phyloP scores from a whole-genome alignment of 2,888 invertebrate genomes.

The Pandemis corylana region DNA sequence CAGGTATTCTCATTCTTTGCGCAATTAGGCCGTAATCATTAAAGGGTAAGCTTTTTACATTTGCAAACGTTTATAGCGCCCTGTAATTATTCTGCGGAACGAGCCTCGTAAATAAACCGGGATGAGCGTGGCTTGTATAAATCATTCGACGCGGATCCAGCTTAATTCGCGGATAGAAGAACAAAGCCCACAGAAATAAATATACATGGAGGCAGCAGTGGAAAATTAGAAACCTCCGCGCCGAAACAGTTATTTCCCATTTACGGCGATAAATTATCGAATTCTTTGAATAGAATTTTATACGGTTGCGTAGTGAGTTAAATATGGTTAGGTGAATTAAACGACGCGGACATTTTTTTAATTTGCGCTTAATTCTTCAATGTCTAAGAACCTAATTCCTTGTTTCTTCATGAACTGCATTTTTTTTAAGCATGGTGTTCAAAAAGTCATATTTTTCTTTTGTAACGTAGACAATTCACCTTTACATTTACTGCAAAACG shows the following conservation, averaged over 20 bases:
- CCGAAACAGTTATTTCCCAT: constrained; percentile 59
- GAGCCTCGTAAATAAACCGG: constrained; percentile 80
- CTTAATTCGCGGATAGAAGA: constrained; percentile 82
- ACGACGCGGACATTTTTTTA: not conserved
- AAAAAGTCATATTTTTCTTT: no score
- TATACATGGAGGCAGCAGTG: constrained; percentile 63
- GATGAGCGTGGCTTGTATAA: constrained; percentile 82
- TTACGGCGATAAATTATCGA: constrained; percentile 66
- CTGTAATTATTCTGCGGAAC: constrained; percentile 80
- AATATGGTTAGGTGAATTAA: constrained; percentile 32
- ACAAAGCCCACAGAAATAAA: constrained; percentile 81
- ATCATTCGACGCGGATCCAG: constrained; percentile 78
- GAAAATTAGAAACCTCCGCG: constrained; percentile 52
- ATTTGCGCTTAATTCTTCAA: not conserved
- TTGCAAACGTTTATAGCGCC: constrained; percentile 74
- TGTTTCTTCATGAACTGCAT: no score
- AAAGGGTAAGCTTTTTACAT: constrained; percentile 78
- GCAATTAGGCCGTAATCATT: constrained; percentile 70
- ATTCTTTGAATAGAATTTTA: constrained; percentile 56
- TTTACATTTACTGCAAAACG: no score
- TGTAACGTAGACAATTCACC: no score
- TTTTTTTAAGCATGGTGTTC: no score
- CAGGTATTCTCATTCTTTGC: constrained; percentile 56
- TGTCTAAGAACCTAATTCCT: no score
- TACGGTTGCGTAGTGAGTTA: constrained; percentile 27